Evolutionary conservation across 2,888 invertebrate species (phyloP).

Genomic region (Cynaeus angustus): DNA sequence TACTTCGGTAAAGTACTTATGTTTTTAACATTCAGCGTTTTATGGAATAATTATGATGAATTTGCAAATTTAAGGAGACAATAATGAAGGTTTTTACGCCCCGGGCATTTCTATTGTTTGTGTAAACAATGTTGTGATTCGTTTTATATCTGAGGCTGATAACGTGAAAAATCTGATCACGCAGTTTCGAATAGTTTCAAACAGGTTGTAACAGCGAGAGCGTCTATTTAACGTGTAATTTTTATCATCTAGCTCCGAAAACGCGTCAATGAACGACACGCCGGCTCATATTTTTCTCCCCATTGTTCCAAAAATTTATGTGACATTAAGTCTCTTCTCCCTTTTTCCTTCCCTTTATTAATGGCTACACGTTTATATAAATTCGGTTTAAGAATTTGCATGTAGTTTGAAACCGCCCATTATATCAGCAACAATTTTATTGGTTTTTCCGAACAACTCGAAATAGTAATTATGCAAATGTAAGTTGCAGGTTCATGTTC

Average conservation of each 20-base stretch:
- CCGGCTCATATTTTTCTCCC: constrained; percentile 27
- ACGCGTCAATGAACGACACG: constrained; percentile 28
- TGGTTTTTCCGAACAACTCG: neutral
- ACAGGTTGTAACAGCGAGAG: too few species aligned
- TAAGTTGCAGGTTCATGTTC: constrained; percentile 29
- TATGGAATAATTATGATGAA: constrained; percentile 1
- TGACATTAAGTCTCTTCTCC: constrained; percentile 32
- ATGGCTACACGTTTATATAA: constrained; percentile 27
- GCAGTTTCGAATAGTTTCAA: too few species aligned
- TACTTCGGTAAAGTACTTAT: too few species aligned
- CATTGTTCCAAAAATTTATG: constrained; percentile 37
- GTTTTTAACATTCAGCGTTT: too few species aligned
- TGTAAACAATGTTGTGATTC: constrained; percentile 3
- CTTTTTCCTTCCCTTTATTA: constrained; percentile 34
- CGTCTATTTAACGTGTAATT: too few species aligned
- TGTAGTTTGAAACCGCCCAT: neutral
- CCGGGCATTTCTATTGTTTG: neutral
- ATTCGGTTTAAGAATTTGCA: constrained; percentile 9
- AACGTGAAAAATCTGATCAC: too few species aligned
- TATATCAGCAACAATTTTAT: constrained; percentile 1
- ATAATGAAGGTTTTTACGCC: neutral
- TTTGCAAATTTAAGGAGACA: neutral
- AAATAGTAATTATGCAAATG: constrained; percentile 19
- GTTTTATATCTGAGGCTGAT: neutral
- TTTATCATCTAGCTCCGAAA: too few species aligned